Evolutionary conservation across 2,888 invertebrate species (phyloP), one percentile per base, ranked within the genome.

Genomic region (Netelia fuscicornis): DNA sequence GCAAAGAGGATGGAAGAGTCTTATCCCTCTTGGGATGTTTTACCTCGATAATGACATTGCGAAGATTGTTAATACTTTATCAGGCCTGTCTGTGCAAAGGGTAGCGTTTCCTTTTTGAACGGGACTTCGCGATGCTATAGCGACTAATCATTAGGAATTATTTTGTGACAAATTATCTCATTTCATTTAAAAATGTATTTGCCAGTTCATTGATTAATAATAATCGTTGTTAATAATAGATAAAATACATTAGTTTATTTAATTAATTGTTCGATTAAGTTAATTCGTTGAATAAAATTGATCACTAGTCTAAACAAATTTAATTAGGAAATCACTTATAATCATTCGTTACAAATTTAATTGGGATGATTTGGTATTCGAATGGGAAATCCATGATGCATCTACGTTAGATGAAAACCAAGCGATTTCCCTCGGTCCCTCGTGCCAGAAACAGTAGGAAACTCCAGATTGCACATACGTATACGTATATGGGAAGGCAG

Each of bases 1-100:
- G 60, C 17, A 48, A 62, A 37, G 37, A 37, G 37, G 30, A 78
- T 44, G 48, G 17, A 48, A 67, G n/a, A 48, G 67, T 25, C 68
- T 70, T 70, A 70, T 68, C 68, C 68, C 58, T 70, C 68, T 17
- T 23, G 68, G 68, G 68, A 70, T 68, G 78, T 78, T 78, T 70
- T 70, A 78, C 58, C 78, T 56, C 44, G 60, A 60, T 78, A 70
- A 70, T 78, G 42, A 56, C 60, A 52, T 52, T 68, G 77, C 58
- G 44, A 70, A 70, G 37, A 68, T 68, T 78, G 60, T 70, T 70
- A 70, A 78, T 78, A 60, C 48, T 60, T 44, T 70, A 76, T 44
- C 67, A 44, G 13, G 44, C n/a, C 8, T 23, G 13, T 48, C 48
- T 48, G 10, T 13, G 13, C 48, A 3, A 13, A 2, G 48, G 13